These are phyloP conservation scores for Drosophila elegans DNA, from an alignment of 1,140 invertebrate genomes.

Conservation along the genomic window DNA sequence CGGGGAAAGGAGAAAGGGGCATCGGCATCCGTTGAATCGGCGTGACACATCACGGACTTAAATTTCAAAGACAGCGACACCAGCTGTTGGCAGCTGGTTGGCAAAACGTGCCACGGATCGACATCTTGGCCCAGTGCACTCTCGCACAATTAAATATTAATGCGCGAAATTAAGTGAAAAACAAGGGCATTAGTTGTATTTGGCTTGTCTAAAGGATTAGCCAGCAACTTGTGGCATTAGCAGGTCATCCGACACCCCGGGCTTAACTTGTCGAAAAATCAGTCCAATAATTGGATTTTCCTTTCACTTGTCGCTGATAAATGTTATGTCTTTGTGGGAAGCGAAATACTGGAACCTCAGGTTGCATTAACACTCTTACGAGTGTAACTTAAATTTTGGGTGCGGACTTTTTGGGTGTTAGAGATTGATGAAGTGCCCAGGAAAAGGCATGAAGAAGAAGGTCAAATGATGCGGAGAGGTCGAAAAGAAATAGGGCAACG, in stretches of 20 bases:
- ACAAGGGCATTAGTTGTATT: slow-evolving; percentile 38
- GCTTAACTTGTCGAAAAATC: slow-evolving; percentile 50
- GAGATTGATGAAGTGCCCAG: slow-evolving; percentile 43
- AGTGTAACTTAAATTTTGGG: slow-evolving; percentile 13
- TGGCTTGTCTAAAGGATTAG: slow-evolving; percentile 62
- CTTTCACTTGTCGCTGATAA: slow-evolving; percentile 14
- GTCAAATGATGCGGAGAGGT: slow-evolving; percentile 18
- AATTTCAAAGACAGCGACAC: slow-evolving; percentile 26
- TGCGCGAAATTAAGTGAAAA: slow-evolving; percentile 78
- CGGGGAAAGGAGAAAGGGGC: background rate
- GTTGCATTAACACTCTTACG: slow-evolving; percentile 1
- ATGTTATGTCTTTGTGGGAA: background rate
- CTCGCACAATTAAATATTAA: slow-evolving; percentile 77
- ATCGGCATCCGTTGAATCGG: slow-evolving; percentile 4
- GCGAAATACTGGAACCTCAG: background rate
- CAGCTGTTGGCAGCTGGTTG: slow-evolving; percentile 72
- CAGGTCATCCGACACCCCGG: slow-evolving; percentile 23
- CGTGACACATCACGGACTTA: slow-evolving; percentile 43
- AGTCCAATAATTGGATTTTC: slow-evolving; percentile 47
- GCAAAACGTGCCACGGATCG: slow-evolving; percentile 53
- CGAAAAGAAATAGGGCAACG: slow-evolving; percentile 7
- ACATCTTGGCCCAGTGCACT: slow-evolving; percentile 33
- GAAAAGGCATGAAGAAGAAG: slow-evolving; percentile 2
- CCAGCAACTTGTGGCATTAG: slow-evolving; percentile 70
- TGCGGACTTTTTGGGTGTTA: slow-evolving; percentile 14